Evolutionary conservation across 2,113 vertebrate genomes (phyloP).

Genomic region (Semnopithecus entellus): DNA sequence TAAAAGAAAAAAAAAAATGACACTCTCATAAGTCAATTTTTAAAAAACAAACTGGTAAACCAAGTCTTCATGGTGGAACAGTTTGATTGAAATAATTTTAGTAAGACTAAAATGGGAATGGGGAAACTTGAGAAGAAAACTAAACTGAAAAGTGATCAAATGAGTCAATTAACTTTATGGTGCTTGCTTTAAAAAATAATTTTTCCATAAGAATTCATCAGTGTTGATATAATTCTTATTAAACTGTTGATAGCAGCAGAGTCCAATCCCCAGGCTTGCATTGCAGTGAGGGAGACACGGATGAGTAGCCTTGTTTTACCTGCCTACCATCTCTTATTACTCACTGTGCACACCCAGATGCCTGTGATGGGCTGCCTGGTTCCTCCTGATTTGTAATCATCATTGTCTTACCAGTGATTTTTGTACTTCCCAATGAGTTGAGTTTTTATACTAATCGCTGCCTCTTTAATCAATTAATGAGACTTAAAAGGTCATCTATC

Average conservation of each 20-base stretch:
- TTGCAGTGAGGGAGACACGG: background rate
- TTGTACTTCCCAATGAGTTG: slow-evolving; percentile 58
- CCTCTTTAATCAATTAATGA: slow-evolving; percentile 80
- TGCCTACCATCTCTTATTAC: background rate
- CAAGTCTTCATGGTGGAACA: background rate
- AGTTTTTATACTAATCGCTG: slow-evolving; percentile 75
- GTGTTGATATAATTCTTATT: background rate
- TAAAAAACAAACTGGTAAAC: background rate
- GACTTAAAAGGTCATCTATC: slow-evolving; percentile 78
- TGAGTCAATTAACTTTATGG: background rate
- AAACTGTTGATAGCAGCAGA: background rate
- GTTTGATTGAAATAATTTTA: background rate
- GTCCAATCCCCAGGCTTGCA: background rate
- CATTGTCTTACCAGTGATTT: slow-evolving; percentile 46
- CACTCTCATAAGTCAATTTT: background rate
- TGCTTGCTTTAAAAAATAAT: slow-evolving; percentile 9
- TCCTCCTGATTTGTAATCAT: slow-evolving; percentile 56
- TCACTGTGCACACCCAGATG: background rate
- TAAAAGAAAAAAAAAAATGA: background rate
- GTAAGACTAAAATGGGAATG: background rate
- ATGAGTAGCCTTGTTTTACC: background rate
- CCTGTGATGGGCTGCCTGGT: background rate
- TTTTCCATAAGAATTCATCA: slow-evolving; percentile 12
- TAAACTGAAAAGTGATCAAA: slow-evolving; percentile 30
- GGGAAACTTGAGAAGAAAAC: background rate